These are phyloP conservation scores for Apis florea DNA, from an alignment of 1,140 invertebrate genomes.

Conservation along the genomic window DNA sequence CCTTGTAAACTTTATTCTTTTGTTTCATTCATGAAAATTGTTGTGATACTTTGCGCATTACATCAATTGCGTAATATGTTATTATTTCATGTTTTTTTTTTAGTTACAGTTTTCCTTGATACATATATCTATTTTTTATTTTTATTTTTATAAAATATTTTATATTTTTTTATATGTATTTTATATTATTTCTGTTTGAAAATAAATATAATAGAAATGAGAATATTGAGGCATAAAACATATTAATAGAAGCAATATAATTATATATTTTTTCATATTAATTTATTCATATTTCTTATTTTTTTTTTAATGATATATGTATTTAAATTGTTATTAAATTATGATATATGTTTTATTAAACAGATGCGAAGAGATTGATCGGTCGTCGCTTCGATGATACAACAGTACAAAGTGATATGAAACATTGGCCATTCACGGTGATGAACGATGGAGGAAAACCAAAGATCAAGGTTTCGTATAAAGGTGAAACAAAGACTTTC, in stretches of 20 bases:
- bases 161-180: too few relatives aligned
- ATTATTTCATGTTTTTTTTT: background rate
- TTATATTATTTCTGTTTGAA: background rate
- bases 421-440: constrained; percentile 89
- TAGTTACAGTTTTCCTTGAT: background rate
- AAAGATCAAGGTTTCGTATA: constrained; percentile 83
- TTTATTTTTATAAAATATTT: background rate
- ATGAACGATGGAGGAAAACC: constrained; percentile 84
- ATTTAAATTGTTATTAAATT: background rate
- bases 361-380: constrained; percentile 80
- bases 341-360: constrained; percentile 55
- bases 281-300: background rate
- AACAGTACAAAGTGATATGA: constrained; percentile 88
- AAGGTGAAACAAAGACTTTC: constrained; percentile 81
- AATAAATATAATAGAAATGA: background rate
- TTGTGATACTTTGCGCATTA: background rate
- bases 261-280: background rate
- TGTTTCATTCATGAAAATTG: background rate
- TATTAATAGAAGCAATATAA: background rate
- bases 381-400: constrained; percentile 83
- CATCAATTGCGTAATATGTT: background rate
- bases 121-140: background rate
- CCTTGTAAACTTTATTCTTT: background rate
- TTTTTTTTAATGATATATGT: background rate
- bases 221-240: background rate